Evolutionary conservation across 1,140 invertebrate genomes (phyloP), one percentile per base, ranked within the genome.

Genomic region (Hormaphis cornu): DNA sequence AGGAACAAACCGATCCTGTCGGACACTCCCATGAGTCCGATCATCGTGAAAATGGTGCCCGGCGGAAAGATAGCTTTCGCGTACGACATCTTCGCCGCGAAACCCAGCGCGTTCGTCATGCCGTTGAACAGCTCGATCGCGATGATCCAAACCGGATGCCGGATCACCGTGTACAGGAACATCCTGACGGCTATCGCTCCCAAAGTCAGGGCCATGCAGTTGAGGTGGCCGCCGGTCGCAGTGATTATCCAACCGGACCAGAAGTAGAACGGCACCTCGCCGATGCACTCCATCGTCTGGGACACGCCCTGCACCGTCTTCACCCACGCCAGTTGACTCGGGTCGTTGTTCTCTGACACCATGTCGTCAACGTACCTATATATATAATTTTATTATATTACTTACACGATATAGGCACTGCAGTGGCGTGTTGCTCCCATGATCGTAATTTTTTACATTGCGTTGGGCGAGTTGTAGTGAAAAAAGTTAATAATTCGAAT

Each of bases 201-300:
- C 16, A 95, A 80, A 1, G 93, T 87, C 26, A 93, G 73, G 52
- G 86, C 88, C 85, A 97, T 90, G 63, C 88, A 85, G 74, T 89
- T 84, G 0, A 89, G 78, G 75, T 94, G 90, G n/a, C n/a, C n/a
- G 0, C 93, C 53, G 0, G 96, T 78, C 76, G 87, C 89, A 72
- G 86, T 86, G 1, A 96, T 80, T 48, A 96, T 85, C 75, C 78
- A 81, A 24, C 89, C 89, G 16, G 91, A 91, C 12, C 91, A 75
- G 76, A 93, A 93, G 79, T 94, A 90, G 73, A 94, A 91, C 0
- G 91, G 90, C 70, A 93, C 78, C 79, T 95, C 91, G 14, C 93
- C 79, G 72, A 95, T 87, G 72, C 88, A 90, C 76, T 93, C 89
- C 48, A 93, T 83, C 4, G 85, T 85, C 74, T 88, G 86, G 3